Percentiles rank a stretch among this genome's conserved stretches.
These are phyloP conservation scores for Diglossa cyanea DNA, from an alignment of 2,797 vertebrate species.

Conservation along the genomic window DNA sequence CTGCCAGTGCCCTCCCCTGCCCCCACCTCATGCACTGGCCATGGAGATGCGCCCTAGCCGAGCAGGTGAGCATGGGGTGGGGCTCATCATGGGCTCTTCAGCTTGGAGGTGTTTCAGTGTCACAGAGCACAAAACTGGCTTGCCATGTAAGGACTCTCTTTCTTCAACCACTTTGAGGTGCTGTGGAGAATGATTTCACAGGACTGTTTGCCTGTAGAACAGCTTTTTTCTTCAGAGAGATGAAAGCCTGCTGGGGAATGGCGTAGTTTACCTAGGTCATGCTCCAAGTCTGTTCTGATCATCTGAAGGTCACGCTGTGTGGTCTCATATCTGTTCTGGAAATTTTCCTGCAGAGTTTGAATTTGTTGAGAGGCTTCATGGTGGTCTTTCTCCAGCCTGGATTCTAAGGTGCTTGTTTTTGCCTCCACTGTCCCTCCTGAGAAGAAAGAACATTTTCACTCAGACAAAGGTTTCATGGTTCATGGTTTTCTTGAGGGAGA, in stretches of 20 bases:
- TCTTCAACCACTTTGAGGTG: not conserved
- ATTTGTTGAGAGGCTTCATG: not conserved
- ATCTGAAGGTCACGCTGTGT: not conserved
- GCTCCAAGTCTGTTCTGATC: not conserved
- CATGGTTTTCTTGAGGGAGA: not conserved
- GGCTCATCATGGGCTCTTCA: not conserved
- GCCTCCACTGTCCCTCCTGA: not conserved
- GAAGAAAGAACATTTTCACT: not conserved
- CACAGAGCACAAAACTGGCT: not conserved
- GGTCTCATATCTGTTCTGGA: not conserved
- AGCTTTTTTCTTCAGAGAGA: not conserved
- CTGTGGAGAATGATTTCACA: not conserved
- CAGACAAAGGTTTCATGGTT: no score
- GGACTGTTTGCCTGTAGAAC: no score
- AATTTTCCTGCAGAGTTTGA: not conserved
- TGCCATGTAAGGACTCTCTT: not conserved
- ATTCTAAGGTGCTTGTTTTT: not conserved
- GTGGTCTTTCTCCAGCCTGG: not conserved
- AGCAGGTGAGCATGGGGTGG: not conserved
- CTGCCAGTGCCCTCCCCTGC: not conserved
- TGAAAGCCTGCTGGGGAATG: not conserved
- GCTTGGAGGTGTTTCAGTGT: not conserved
- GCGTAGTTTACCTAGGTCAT: not conserved
- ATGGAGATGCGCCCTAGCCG: not conserved
- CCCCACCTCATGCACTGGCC: not conserved